Conservation (phyloP, 1,140 invertebrate genomes). For the Drosophila orena region DNA sequence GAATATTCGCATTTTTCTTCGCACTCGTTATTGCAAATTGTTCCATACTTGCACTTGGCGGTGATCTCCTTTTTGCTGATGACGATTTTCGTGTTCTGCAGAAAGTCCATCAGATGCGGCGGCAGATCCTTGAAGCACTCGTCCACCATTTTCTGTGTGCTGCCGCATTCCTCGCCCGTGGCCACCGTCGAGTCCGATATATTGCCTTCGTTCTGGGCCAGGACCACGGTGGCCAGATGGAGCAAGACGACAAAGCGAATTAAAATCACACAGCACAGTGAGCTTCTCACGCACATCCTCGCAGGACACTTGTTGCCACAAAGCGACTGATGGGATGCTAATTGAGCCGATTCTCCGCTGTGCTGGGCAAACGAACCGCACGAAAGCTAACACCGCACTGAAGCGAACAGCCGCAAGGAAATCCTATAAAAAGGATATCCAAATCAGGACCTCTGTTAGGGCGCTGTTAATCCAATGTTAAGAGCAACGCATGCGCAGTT, state of each 20-base stretch:
- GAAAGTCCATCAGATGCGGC: conserved; percentile 76
- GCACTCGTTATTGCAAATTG: not conserved
- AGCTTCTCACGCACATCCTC: conserved; percentile 36
- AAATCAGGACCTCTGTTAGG: conserved; percentile 31
- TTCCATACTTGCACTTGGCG: conserved; percentile 77
- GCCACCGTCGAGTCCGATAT: conserved; percentile 12
- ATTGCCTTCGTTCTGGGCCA: conserved; percentile 30
- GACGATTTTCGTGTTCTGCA: conserved; percentile 74
- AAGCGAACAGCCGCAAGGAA: not conserved
- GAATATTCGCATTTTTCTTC: not conserved
- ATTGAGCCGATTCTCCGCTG: not conserved
- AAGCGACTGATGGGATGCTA: not conserved
- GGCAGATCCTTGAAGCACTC: conserved; percentile 83
- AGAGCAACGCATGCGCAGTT: conserved; percentile 41
- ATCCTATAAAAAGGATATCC: conserved; percentile 36
- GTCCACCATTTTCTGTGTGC: conserved; percentile 76
- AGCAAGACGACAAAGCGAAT: conserved; percentile 23
- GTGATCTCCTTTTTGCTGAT: conserved; percentile 74
- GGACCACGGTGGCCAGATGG: conserved; percentile 7
- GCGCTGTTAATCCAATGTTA: conserved; percentile 49
- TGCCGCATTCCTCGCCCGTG: conserved; percentile 58
- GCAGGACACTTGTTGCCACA: conserved; percentile 62
- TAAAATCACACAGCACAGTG: conserved; percentile 21
- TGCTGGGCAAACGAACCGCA: conserved; percentile 12
- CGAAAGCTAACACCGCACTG: conserved; percentile 46